Base-by-base conservation (phyloP, 2,113 vertebrate species). In the Nothocercus nigrocapillus region DNA sequence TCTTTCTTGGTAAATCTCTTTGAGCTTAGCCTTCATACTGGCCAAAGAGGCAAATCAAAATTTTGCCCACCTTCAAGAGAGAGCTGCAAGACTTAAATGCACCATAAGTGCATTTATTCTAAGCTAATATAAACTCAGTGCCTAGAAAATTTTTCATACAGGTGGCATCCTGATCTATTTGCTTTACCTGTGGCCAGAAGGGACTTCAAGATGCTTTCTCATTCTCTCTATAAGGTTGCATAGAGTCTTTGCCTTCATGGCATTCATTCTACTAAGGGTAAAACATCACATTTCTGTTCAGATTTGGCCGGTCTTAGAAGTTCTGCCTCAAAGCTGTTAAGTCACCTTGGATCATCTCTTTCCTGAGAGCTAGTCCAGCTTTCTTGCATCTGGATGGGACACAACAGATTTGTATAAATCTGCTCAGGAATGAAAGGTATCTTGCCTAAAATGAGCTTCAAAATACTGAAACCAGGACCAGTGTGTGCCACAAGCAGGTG, bases 401-500 rank as follows among this genome's bases (percentile, higher is more conserved):
- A 64, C 14, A 54, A 19, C 7, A 42, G 45, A 19, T 47, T 14
- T 30, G 38, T 34, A 25, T 1, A 17, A 27, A 17, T 36, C 30
- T 79, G 17, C 51, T 51, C 3, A 12, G 54, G 13, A 56, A 3
- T 22, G 70, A 22, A 21, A 44, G 8, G 4, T 9, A 1, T 47
- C 12, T 47, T 25, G 34, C 25, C 30, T 36, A 24, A 58, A 12
- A 30, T 40, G 89, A 49, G 28, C 17, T 75, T 25, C 51, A 19
- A 53, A 27, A 24, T 72, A 7, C 4, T n/a, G 82, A 53, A 9
- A 14, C 16, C 2, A 1, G 15, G 0, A 2, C 11, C 54, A 25
- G 8, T 0, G 1, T 2, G 17, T 44, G 30, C 25, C 49, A 32
- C 32, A 18, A 0, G 1, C 5, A 10, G 18, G 16, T 0, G 0